These are phyloP conservation scores for Arenaria interpres DNA, from an alignment of 2,113 vertebrate species.

Conservation along the genomic window DNA sequence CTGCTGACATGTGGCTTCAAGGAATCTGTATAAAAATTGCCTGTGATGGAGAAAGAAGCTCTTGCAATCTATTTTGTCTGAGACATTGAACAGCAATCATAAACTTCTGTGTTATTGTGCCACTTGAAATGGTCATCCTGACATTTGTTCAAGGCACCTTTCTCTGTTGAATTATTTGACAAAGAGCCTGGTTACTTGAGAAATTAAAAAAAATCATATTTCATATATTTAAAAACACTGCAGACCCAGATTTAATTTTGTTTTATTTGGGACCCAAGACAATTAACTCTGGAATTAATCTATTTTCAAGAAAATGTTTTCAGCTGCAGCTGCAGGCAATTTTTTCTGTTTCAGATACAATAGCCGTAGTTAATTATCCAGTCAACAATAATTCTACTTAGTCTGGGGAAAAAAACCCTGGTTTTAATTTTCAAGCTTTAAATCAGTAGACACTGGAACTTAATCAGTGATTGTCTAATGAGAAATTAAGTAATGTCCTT, in stretches of 20 bases:
- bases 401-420: neutral
- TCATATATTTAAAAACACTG: neutral
- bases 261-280: slow-evolving; percentile 7
- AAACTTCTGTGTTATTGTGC: neutral
- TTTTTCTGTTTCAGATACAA: slow-evolving; percentile 32
- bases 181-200: neutral
- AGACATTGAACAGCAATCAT: neutral
- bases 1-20: neutral
- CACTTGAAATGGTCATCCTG: neutral
- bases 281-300: slow-evolving; percentile 41
- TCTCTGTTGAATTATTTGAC: neutral
- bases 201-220: neutral
- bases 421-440: slow-evolving; percentile 41
- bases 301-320: slow-evolving; percentile 25
- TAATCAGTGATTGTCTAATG: slow-evolving; percentile 29
- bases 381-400: slow-evolving; percentile 39
- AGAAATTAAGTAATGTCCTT: slow-evolving; percentile 16
- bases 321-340: slow-evolving; percentile 22
- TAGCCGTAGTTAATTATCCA: slow-evolving; percentile 43
- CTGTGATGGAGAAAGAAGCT: neutral
- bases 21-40: neutral
- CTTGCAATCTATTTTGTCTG: neutral
- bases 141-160: neutral
- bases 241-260: neutral
- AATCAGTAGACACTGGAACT: slow-evolving; percentile 19